These are phyloP conservation scores for Sminthopsis crassicaudata DNA, from an alignment of 2,113 vertebrate species.

Conservation along the genomic window DNA sequence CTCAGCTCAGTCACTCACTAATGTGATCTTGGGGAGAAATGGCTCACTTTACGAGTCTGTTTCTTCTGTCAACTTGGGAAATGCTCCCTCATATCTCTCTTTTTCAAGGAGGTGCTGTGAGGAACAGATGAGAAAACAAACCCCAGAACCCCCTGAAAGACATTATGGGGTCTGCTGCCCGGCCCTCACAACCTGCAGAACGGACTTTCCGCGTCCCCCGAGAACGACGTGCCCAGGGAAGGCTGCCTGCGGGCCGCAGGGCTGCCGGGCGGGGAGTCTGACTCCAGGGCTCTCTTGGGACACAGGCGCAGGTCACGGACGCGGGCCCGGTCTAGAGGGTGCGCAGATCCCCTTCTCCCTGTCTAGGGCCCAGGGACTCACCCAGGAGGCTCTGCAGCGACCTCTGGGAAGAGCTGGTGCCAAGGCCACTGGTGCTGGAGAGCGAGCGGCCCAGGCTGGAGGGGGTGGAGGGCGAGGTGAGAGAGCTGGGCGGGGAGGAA, in stretches of 20 bases:
- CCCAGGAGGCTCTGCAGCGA: constrained; percentile 92
- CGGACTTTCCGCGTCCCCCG: background rate
- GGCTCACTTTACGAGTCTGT: background rate
- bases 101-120: background rate
- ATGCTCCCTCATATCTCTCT: background rate
- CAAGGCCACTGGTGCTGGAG: constrained; percentile 91
- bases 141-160: background rate
- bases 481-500: constrained; percentile 88
- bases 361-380: constrained; percentile 71
- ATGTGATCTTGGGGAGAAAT: background rate
- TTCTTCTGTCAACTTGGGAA: background rate
- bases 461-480: constrained; percentile 89
- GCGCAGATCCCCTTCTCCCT: too few species aligned
- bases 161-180: background rate
- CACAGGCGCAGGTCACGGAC: background rate
- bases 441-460: constrained; percentile 86
- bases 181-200: background rate
- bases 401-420: constrained; percentile 92
- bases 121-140: background rate
- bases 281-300: background rate
- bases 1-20: background rate
- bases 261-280: too few species aligned
- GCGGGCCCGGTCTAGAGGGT: background rate
- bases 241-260: too few species aligned
- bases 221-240: background rate